Evolutionary conservation across 2,113 vertebrate genomes (phyloP).

Genomic region (Platichthys stellatus): DNA sequence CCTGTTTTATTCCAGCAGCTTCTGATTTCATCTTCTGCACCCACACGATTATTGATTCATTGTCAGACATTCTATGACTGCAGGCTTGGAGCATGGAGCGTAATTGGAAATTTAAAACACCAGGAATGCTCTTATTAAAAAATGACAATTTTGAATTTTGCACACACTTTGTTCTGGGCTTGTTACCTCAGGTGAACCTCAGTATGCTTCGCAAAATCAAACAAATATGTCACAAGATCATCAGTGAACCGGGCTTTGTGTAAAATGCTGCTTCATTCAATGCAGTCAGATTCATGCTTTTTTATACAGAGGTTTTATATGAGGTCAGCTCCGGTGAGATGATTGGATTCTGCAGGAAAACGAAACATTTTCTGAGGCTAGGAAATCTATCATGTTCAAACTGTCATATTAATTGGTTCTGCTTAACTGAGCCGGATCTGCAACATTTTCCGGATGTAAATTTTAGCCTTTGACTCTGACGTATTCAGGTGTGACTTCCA

Average conservation of each 20-base stretch:
- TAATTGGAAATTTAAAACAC: constrained; percentile 4
- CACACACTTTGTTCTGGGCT: background rate
- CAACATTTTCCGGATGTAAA: constrained; percentile 74
- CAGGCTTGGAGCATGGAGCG: background rate
- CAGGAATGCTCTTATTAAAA: background rate
- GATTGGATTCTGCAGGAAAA: constrained; percentile 20
- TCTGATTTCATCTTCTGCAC: too few species aligned
- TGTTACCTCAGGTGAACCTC: constrained; percentile 9
- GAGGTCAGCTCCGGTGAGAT: constrained; percentile 47
- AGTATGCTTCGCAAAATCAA: background rate
- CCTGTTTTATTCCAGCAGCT: too few species aligned
- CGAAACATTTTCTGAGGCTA: constrained; percentile 51
- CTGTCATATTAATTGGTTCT: constrained; percentile 83
- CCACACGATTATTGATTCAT: too few species aligned
- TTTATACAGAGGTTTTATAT: constrained; percentile 30
- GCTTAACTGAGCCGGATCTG: constrained; percentile 78
- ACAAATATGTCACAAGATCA: background rate
- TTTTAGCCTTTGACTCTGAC: constrained; percentile 73
- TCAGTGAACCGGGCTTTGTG: constrained; percentile 1
- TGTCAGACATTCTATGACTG: constrained; percentile 7
- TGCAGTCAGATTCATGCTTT: constrained; percentile 11
- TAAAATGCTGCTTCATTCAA: constrained; percentile 2
- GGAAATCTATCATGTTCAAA: constrained; percentile 79
- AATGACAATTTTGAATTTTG: background rate
- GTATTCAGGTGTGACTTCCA: constrained; percentile 78